Evolutionary conservation across 2,888 invertebrate genomes (phyloP), one percentile per base, ranked within the genome.

Genomic region (Argynnis bischoffii): DNA sequence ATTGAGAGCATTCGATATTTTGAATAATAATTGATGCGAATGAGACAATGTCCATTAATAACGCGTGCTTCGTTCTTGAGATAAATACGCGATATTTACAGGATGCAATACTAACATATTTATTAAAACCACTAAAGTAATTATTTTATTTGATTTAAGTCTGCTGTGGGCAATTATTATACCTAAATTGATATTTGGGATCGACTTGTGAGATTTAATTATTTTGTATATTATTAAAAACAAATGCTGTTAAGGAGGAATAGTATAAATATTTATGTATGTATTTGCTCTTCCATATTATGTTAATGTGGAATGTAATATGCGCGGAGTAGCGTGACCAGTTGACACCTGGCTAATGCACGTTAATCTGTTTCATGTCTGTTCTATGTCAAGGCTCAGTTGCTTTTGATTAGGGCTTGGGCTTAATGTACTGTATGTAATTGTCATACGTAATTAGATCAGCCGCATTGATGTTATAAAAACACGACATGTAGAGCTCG

Each of bases 1-100:
- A 88, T 87, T 85, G 80, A 79, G 85, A 81, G 73, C 82, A 75
- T 69, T 67, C 74, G 73, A 78, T 76, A 76, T 75, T 83, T 81
- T 75, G 75, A 78, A 73, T 78, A 77, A 78, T 79, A 69, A 71
- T 76, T 75, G 71, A 70, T 63, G 63, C 66, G 67, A 74, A 74
- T 74, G 72, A 69, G 70, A 60, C 64, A 65, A 51, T 55, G 59
- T 61, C 53, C 70, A 55, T 69, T 70, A 74, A 72, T 72, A 57
- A 55, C 14, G 51, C 55, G 6, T 26, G 15, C 16, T 41, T 16
- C 47, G 11, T n/a, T 46, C 55, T 51, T 48, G 41, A 11, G 8
- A 48, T 63, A 46, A 67, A 61, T 63, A 21, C 15, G 16, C 26
- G n/a, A n/a, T 35, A 35, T 31, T 54, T 31, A 55, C 31, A n/a